A percentile compares a stretch with the other conserved stretches of the same genome.
Evolutionary conservation across 2,888 invertebrate species (phyloP).

Genomic region (Meiosimyza decipiens): DNA sequence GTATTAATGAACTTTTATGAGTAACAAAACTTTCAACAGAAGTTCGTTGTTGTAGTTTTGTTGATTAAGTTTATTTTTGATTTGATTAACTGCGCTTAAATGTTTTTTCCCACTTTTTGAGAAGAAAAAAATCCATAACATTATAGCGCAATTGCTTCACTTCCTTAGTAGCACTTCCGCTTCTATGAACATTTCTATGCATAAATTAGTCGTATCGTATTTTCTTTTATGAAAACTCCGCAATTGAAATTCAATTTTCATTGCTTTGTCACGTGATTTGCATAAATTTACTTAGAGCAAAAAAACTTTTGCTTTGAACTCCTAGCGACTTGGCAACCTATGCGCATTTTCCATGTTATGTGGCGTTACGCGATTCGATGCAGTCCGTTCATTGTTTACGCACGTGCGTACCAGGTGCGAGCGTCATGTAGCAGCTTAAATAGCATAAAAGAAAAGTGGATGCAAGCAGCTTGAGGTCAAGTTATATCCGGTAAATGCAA

Average conservation of each 20-base stretch:
- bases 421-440: background rate
- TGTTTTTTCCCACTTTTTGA: too few species aligned
- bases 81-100: too few species aligned
- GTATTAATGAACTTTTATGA: too few species aligned
- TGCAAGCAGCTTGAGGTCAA: conserved; percentile 16
- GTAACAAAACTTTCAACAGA: too few species aligned
- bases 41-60: too few species aligned
- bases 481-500: conserved; percentile 18
- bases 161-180: conserved; percentile 17
- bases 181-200: conserved; percentile 22
- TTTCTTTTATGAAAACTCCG: conserved; percentile 4
- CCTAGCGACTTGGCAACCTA: background rate
- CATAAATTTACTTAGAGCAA: conserved; percentile 32
- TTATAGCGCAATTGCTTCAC: too few species aligned
- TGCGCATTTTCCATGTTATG: background rate
- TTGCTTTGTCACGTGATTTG: conserved; percentile 43
- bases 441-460: background rate
- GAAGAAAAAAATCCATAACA: too few species aligned
- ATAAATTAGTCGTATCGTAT: conserved; percentile 20
- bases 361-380: background rate
- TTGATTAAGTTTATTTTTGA: too few species aligned
- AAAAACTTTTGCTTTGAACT: too few species aligned
- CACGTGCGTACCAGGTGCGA: conserved; percentile 26
- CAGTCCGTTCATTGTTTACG: conserved; percentile 15
- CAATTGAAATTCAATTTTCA: conserved; percentile 40